A percentile compares a stretch with the other conserved stretches of the same genome.
Evolutionary conservation across 2,888 invertebrate genomes (phyloP).

Genomic region (Salpingus planirostris): DNA sequence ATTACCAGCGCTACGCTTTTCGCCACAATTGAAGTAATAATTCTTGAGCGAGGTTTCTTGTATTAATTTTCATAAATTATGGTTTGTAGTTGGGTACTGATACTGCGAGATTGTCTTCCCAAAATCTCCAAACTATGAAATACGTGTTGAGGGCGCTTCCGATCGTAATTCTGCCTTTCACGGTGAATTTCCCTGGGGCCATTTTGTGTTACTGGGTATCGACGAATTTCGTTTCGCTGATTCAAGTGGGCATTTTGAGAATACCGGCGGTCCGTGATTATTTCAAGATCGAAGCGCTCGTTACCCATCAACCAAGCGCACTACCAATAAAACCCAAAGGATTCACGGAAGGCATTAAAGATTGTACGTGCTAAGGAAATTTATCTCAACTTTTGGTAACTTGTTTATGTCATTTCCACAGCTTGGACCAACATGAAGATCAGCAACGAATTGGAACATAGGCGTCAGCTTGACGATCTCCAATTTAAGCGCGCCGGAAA

Average conservation of each 20-base stretch:
- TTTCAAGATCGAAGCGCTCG: slow-evolving; percentile 63
- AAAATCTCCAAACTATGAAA: slow-evolving; percentile 62
- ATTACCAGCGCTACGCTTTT: slow-evolving; percentile 76
- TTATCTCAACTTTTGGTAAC: not conserved
- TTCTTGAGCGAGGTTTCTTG: not conserved
- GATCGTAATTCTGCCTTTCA: slow-evolving; percentile 72
- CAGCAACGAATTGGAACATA: slow-evolving; percentile 65
- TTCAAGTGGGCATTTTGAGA: slow-evolving; percentile 70
- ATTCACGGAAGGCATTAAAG: slow-evolving; percentile 69
- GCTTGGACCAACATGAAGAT: slow-evolving; percentile 79
- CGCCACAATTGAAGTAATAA: slow-evolving; percentile 63
- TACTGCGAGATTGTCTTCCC: slow-evolving; percentile 53
- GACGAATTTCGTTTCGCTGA: slow-evolving; percentile 75
- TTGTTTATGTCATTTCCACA: slow-evolving; percentile 34
- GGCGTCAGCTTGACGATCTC: slow-evolving; percentile 65
- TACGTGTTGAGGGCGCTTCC: slow-evolving; percentile 71
- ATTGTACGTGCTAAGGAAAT: slow-evolving; percentile 49
- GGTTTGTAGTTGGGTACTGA: slow-evolving; percentile 62
- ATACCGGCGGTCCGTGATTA: slow-evolving; percentile 63
- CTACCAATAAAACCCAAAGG: slow-evolving; percentile 65
- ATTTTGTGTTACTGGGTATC: slow-evolving; percentile 86
- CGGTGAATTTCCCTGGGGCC: slow-evolving; percentile 79
- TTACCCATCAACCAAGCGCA: slow-evolving; percentile 48
- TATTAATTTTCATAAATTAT: not conserved
- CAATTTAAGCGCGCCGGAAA: slow-evolving; percentile 77